Conservation (phyloP, 2,113 vertebrate species). For the Centropus bengalensis region DNA sequence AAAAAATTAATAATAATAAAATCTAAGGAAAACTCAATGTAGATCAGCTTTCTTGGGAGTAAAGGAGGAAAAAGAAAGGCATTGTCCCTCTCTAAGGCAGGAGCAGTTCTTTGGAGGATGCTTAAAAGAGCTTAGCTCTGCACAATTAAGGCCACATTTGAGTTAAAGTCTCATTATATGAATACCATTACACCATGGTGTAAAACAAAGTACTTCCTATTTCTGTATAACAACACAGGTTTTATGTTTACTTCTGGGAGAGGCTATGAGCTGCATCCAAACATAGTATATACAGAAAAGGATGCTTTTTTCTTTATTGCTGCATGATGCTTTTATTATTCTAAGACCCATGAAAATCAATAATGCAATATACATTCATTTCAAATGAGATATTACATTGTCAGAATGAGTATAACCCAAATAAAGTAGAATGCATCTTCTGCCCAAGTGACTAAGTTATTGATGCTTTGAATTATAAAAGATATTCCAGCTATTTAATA, state of each 20-base stretch:
- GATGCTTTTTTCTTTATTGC: neutral
- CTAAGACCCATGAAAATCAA: constrained; percentile 47
- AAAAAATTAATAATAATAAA: neutral
- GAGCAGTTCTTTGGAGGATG: neutral
- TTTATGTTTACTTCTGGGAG: constrained; percentile 38
- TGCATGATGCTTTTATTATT: constrained; percentile 28
- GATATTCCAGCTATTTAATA: neutral
- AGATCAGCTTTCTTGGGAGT: neutral
- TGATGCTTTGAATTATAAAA: neutral
- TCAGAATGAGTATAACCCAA: constrained; percentile 4
- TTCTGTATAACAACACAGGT: constrained; percentile 15
- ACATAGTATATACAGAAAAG: neutral
- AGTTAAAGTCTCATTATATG: neutral
- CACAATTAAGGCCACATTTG: neutral
- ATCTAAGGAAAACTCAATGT: neutral
- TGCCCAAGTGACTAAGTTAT: neutral
- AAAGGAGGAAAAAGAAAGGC: neutral
- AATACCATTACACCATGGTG: neutral
- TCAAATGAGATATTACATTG: constrained; percentile 19
- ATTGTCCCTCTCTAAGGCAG: neutral
- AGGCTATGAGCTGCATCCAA: neutral
- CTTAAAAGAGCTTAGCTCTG: neutral
- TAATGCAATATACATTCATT: constrained; percentile 36
- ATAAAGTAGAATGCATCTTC: neutral
- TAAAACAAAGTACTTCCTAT: neutral